A percentile compares a stretch with the other conserved stretches of the same genome.
These are phyloP conservation scores for Oscheius sp. DNA, from an alignment of 2,888 invertebrate species.

Conservation along the genomic window DNA sequence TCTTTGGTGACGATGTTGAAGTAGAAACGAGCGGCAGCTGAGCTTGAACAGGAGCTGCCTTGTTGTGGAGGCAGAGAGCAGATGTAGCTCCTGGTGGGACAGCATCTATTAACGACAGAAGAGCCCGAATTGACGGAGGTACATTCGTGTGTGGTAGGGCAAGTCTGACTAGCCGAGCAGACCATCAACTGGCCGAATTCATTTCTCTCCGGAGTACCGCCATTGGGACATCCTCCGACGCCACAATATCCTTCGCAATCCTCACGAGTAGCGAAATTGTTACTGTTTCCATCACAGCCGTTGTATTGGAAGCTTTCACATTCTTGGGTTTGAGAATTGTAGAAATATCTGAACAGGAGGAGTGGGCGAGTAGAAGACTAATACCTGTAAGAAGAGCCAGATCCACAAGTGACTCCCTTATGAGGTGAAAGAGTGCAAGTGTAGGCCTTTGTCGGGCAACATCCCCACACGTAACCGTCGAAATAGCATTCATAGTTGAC, in stretches of 20 bases:
- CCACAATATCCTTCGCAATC: slow-evolving; percentile 41
- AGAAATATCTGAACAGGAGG: slow-evolving; percentile 33
- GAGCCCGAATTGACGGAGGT: slow-evolving; percentile 67
- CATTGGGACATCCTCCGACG: slow-evolving; percentile 63
- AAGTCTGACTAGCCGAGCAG: slow-evolving; percentile 59
- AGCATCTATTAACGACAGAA: slow-evolving; percentile 66
- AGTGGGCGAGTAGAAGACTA: neutral
- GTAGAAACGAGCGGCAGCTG: slow-evolving; percentile 66
- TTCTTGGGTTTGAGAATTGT: slow-evolving; percentile 64
- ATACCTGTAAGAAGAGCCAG: slow-evolving; percentile 69
- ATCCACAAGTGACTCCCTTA: slow-evolving; percentile 71
- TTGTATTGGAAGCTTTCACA: slow-evolving; percentile 69
- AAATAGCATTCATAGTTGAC: slow-evolving; percentile 68
- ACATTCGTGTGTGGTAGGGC: slow-evolving; percentile 71
- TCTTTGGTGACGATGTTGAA: slow-evolving; percentile 61
- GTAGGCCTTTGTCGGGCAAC: slow-evolving; percentile 72
- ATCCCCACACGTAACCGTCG: slow-evolving; percentile 72
- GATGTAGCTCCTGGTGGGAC: slow-evolving; percentile 64
- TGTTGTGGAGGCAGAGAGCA: slow-evolving; percentile 72
- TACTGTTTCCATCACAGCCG: slow-evolving; percentile 72
- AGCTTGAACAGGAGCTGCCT: slow-evolving; percentile 68
- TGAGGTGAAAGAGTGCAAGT: slow-evolving; percentile 71
- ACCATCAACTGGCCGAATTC: slow-evolving; percentile 71
- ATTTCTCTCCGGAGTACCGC: slow-evolving; percentile 70
- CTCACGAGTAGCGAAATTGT: slow-evolving; percentile 71